Conservation (phyloP, 2,113 vertebrate species). For the Neogale vison region DNA sequence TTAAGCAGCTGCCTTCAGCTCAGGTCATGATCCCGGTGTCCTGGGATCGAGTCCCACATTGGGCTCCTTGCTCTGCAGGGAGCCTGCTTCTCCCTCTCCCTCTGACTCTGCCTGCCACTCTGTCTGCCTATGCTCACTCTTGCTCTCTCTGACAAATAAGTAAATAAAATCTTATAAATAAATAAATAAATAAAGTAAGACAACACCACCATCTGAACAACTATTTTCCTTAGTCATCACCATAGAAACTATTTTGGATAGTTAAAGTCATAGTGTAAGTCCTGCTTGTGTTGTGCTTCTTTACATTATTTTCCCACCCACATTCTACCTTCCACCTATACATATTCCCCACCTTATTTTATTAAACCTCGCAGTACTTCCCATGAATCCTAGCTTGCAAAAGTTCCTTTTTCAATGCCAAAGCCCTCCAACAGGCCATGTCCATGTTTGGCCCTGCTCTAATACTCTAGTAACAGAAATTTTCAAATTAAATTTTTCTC, state of each 20-base stretch:
- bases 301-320: background rate
- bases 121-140: no score
- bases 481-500: slow-evolving; percentile 26
- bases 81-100: no score
- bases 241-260: background rate
- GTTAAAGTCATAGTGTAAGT: background rate
- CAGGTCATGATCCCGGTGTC: no score
- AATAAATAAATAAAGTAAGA: background rate
- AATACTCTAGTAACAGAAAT: background rate
- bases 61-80: no score
- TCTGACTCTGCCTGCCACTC: no score
- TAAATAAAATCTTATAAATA: no score
- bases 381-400: background rate
- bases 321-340: background rate
- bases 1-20: no score
- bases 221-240: background rate
- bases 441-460: background rate
- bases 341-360: background rate
- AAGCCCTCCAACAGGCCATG: background rate
- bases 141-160: no score
- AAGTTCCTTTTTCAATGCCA: background rate
- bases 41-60: no score
- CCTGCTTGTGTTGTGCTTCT: background rate
- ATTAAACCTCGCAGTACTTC: background rate
- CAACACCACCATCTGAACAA: background rate